Percentiles rank a stretch among this genome's conserved stretches.
These are phyloP conservation scores for Lipophrys pholis DNA, from an alignment of 2,113 vertebrate species.

Conservation along the genomic window DNA sequence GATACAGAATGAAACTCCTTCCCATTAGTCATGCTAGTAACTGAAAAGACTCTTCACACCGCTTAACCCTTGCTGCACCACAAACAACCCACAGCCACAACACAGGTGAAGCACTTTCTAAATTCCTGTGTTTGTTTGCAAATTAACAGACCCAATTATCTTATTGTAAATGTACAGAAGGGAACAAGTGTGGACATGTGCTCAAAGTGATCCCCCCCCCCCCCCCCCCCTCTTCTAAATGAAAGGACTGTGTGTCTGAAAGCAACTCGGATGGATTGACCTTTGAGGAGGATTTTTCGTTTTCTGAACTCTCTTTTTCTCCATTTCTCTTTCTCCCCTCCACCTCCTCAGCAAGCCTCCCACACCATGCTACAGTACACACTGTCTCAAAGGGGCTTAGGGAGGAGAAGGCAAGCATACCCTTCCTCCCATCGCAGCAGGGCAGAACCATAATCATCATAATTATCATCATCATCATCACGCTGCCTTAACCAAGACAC, in stretches of 20 bases:
- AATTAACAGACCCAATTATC: constrained; percentile 7
- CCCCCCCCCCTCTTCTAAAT: neutral
- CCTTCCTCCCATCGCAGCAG: constrained; percentile 64
- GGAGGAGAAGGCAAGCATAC: constrained; percentile 68
- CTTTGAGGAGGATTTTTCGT: constrained; percentile 49
- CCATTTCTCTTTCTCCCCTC: neutral
- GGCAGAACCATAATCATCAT: constrained; percentile 65
- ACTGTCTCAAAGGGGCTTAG: constrained; percentile 64
- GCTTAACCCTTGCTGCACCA: constrained; percentile 74
- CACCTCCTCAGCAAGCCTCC: constrained; percentile 64
- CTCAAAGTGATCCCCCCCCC: neutral
- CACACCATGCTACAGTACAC: constrained; percentile 60
- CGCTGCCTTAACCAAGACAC: constrained; percentile 56
- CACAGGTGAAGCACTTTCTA: constrained; percentile 39
- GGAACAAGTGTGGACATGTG: constrained; percentile 1
- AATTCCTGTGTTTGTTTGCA: constrained; percentile 29
- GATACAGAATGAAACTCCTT: constrained; percentile 85
- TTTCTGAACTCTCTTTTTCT: constrained; percentile 30
- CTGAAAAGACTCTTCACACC: constrained; percentile 70
- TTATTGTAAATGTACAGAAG: constrained; percentile 10
- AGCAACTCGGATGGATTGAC: constrained; percentile 37
- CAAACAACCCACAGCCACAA: constrained; percentile 42
- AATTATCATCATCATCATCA: constrained; percentile 66
- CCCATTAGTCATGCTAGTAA: constrained; percentile 84
- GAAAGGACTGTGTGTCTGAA: constrained; percentile 36